phyloP scores from a whole-genome alignment of 2,888 invertebrate species.

The Operophtera brumata region DNA sequence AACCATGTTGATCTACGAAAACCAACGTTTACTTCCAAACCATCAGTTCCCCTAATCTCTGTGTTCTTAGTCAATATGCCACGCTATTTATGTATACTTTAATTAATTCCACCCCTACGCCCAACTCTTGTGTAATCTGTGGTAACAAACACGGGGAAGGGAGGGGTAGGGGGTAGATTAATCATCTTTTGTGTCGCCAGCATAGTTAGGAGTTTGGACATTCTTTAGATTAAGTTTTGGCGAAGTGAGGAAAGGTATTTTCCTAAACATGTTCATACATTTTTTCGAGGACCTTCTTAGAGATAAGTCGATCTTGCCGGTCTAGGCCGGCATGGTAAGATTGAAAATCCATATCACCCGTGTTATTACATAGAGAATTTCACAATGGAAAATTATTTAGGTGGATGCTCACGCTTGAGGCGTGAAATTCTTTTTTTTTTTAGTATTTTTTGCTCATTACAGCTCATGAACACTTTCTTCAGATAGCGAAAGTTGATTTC shows the following conservation, averaged over 20 bases:
- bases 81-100: conserved; percentile 17
- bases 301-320: too few species aligned
- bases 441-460: too few species aligned
- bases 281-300: too few species aligned
- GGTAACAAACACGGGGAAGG: conserved; percentile 18
- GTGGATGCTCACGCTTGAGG: too few species aligned
- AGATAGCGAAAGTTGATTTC: too few species aligned
- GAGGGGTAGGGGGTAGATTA: conserved; percentile 35
- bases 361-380: too few species aligned
- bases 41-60: conserved; percentile 6
- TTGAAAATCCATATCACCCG: too few species aligned
- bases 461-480: too few species aligned
- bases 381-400: too few species aligned
- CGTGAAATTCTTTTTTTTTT: too few species aligned
- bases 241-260: conserved; percentile 25
- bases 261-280: too few species aligned
- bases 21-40: conserved; percentile 2
- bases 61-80: conserved; percentile 15
- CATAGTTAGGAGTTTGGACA: conserved; percentile 35
- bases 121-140: conserved; percentile 8
- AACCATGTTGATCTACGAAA: conserved; percentile 1
- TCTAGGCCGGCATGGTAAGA: too few species aligned
- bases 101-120: conserved; percentile 21
- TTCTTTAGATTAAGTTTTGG: conserved; percentile 28
- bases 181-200: conserved; percentile 39